A percentile compares a stretch with the other conserved stretches of the same genome.
Conservation (phyloP, 92 coral and sea anemone genomes). For the Chrysogorgia sp. region DNA sequence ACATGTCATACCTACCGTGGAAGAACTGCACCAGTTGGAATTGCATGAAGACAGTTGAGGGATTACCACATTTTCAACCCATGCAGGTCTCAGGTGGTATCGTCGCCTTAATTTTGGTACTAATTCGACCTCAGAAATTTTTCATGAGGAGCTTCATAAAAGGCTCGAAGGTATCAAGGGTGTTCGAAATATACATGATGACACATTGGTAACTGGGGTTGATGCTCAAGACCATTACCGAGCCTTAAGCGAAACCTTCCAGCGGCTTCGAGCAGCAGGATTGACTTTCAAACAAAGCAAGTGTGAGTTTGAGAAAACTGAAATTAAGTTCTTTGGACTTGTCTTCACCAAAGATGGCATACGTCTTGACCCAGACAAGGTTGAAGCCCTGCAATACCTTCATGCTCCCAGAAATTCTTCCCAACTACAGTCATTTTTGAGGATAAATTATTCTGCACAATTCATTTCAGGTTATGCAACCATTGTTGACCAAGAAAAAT, state of each 20-base stretch:
- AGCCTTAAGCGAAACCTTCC: neutral
- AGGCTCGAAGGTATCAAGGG: neutral
- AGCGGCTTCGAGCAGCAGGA: neutral
- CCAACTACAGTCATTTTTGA: neutral
- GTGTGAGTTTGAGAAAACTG: conserved; percentile 12
- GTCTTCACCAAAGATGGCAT: conserved; percentile 29
- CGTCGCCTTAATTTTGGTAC: conserved; percentile 3
- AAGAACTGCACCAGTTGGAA: conserved; percentile 32
- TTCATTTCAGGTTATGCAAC: neutral
- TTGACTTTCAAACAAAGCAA: neutral
- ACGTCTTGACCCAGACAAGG: neutral
- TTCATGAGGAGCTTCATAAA: conserved; percentile 3
- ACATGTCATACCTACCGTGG: conserved; percentile 29
- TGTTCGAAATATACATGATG: conserved; percentile 11
- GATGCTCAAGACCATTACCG: neutral
- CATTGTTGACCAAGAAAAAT: conserved; percentile 1
- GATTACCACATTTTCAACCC: conserved; percentile 10
- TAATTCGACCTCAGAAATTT: neutral
- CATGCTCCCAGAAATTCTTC: neutral
- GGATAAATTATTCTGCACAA: neutral
- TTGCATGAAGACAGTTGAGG: conserved; percentile 22
- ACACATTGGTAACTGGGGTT: neutral
- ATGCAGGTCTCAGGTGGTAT: neutral
- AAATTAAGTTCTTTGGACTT: conserved; percentile 17
- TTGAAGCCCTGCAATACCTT: neutral